phyloP scores from a whole-genome alignment of 2,797 vertebrate species.

The Lutjanus argentimaculatus region DNA sequence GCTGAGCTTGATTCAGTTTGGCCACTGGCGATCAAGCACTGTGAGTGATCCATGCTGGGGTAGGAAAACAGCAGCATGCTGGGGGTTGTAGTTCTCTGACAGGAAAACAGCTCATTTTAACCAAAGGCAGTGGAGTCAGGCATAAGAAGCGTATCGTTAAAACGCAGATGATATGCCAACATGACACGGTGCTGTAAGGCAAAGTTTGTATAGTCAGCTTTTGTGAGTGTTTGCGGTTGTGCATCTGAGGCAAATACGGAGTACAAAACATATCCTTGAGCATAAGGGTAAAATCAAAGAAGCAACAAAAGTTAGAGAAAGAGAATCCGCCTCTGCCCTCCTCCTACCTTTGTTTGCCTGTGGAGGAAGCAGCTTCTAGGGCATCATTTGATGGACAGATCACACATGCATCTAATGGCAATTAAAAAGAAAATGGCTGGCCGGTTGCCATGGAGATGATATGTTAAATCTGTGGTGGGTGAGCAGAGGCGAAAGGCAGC shows the following conservation, averaged over 20 bases:
- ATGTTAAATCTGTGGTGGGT: constrained; percentile 72
- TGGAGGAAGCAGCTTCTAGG: constrained; percentile 55
- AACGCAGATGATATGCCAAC: constrained; percentile 62
- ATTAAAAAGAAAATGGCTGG: constrained; percentile 85
- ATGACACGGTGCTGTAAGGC: constrained; percentile 62
- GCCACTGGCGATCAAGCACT: constrained; percentile 54
- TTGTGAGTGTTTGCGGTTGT: constrained; percentile 44
- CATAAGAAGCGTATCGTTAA: constrained; percentile 50
- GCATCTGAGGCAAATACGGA: constrained; percentile 43
- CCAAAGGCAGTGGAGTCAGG: constrained; percentile 55
- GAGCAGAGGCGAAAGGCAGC: constrained; percentile 56
- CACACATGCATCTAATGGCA: constrained; percentile 81
- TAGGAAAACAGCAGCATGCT: constrained; percentile 51
- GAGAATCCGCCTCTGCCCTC: constrained; percentile 6
- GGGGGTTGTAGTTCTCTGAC: constrained; percentile 63
- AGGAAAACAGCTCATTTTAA: constrained; percentile 60
- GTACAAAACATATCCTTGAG: constrained; percentile 65
- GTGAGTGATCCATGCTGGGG: constrained; percentile 46
- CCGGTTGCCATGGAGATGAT: constrained; percentile 82
- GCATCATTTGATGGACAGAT: constrained; percentile 80
- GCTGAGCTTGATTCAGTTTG: constrained; percentile 55
- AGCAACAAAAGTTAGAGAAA: constrained; percentile 54
- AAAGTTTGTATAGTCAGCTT: constrained; percentile 52
- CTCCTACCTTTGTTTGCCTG: constrained; percentile 55
- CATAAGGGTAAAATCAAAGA: constrained; percentile 58